A percentile compares a stretch with the other conserved stretches of the same genome.
Evolutionary conservation across 2,113 vertebrate genomes (phyloP).

Genomic region (Falco punctatus): DNA sequence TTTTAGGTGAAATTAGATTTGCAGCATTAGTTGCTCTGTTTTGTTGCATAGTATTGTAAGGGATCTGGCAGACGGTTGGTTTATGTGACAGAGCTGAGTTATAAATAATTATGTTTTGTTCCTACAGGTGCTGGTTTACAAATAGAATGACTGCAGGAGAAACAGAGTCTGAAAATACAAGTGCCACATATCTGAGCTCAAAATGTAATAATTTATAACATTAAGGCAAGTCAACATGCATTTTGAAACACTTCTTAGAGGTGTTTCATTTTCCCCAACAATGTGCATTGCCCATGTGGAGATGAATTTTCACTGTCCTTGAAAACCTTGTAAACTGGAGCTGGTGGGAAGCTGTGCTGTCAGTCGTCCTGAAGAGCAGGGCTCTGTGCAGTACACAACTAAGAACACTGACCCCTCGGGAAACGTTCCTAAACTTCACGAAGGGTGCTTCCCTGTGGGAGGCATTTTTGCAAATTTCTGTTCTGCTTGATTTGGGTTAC

Average conservation of each 20-base stretch:
- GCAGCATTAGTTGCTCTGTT: background rate
- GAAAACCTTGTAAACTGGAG: background rate
- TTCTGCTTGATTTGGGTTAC: background rate
- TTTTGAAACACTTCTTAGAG: background rate
- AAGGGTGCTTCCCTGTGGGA: background rate
- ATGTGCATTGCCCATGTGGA: background rate
- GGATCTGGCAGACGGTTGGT: background rate
- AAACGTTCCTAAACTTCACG: background rate
- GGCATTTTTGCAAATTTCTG: background rate
- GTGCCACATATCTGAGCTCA: background rate
- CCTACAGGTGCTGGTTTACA: conserved; percentile 25
- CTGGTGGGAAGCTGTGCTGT: background rate
- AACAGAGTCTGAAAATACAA: background rate
- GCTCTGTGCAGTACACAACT: background rate
- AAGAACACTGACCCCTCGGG: background rate
- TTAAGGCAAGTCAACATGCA: background rate
- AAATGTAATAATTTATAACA: background rate
- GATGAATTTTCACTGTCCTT: background rate
- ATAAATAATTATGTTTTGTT: conserved; percentile 46
- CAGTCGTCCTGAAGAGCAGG: accelerated
- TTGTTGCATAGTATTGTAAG: background rate
- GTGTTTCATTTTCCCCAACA: background rate
- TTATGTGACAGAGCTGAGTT: background rate
- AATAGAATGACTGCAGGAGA: conserved; percentile 12
- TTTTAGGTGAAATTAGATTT: background rate